Evolutionary conservation across 2,797 vertebrate genomes (phyloP).

Genomic region (Prionace glauca): DNA sequence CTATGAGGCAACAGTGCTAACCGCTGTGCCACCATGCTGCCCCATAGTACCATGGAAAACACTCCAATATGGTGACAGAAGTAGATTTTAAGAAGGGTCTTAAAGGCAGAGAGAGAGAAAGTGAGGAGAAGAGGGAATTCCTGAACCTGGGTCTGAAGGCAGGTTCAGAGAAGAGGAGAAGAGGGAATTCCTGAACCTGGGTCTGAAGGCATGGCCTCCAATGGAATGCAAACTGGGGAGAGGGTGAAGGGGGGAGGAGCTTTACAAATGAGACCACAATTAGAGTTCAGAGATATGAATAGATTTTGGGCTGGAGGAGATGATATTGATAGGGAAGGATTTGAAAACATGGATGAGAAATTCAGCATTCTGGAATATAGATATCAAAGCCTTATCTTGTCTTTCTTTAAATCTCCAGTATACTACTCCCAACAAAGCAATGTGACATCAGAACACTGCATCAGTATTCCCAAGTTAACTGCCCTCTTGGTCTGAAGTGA

Average conservation of each 20-base stretch:
- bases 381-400: not conserved
- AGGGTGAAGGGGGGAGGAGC: too few relatives aligned
- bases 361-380: not conserved
- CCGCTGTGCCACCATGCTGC: too few relatives aligned
- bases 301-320: not conserved
- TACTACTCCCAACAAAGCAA: not conserved
- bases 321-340: not conserved
- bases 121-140: not conserved
- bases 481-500: not conserved
- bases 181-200: not conserved
- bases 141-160: not conserved
- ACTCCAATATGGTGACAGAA: not conserved
- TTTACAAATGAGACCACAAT: not conserved
- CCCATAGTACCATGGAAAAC: not conserved
- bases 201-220: not conserved
- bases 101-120: not conserved
- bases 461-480: not conserved
- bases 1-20: too few relatives aligned
- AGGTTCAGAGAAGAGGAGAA: too few relatives aligned
- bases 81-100: not conserved
- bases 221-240: not conserved
- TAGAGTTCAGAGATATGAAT: not conserved
- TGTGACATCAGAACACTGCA: not conserved
- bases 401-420: not conserved
- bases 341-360: not conserved